These are phyloP conservation scores for Andrena fulva DNA, from an alignment of 2,888 invertebrate species.

Conservation along the genomic window DNA sequence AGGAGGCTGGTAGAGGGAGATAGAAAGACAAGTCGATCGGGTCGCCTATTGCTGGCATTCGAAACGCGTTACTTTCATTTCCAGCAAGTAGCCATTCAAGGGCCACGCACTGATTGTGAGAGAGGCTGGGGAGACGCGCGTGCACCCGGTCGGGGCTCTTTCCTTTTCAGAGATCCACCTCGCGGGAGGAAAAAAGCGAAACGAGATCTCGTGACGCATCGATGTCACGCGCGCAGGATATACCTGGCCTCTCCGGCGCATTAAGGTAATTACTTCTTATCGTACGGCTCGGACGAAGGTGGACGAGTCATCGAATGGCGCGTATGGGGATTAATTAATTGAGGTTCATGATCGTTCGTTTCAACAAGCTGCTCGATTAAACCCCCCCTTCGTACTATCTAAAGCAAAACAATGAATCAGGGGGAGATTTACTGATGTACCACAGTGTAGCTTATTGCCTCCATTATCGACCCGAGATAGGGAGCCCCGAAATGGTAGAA, in stretches of 20 bases:
- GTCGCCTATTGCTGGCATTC: constrained; percentile 63
- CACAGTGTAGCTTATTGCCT: not conserved
- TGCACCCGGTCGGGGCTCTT: constrained; percentile 14
- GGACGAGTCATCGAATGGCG: constrained; percentile 27
- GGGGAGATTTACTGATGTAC: too few species aligned
- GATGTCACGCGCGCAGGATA: constrained; percentile 42
- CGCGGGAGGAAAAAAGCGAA: not conserved
- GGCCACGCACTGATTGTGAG: constrained; percentile 63
- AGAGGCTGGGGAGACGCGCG: constrained; percentile 17
- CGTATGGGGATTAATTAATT: constrained; percentile 25
- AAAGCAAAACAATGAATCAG: too few species aligned
- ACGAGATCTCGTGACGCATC: constrained; percentile 61
- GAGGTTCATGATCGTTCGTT: not conserved
- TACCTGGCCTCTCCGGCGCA: constrained; percentile 2
- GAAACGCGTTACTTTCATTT: constrained; percentile 76
- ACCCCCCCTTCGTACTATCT: too few species aligned
- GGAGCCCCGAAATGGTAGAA: not conserved
- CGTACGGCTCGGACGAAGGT: not conserved
- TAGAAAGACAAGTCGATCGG: constrained; percentile 32
- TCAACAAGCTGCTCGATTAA: not conserved
- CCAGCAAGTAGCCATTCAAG: constrained; percentile 70
- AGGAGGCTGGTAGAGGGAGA: constrained; percentile 10
- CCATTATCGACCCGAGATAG: too few species aligned
- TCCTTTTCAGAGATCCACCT: constrained; percentile 44
- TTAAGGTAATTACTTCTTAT: constrained; percentile 48